Evolutionary conservation across 2,113 vertebrate genomes (phyloP), one percentile per base, ranked within the genome.

Genomic region (Syrmaticus mikado): DNA sequence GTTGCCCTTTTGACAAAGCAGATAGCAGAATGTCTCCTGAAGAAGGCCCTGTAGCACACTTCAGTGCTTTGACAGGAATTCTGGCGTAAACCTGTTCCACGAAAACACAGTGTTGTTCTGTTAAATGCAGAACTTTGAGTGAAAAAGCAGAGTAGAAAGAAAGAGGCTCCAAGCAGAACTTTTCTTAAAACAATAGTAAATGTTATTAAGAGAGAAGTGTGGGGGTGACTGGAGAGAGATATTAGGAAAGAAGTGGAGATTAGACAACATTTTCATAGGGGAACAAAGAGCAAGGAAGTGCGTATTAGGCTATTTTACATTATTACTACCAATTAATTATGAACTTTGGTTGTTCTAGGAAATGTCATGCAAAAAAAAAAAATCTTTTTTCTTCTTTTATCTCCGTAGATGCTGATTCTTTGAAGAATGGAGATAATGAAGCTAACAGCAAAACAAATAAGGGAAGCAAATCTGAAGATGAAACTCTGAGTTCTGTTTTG

Each of bases 361-460:
- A 64, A 52, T 71, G 19, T 60, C 43, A 60, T 34, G 10, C 30
- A 4, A 34, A 43, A 43, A 40, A 40, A 43, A 20, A n/a, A n/a
- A 20, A 12, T 21, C 18, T n/a, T n/a, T 55, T 55, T 55, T 55
- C 28, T 55, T 55, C 30, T 85, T 60, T 82, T 91, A 45, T 75
- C 8, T 52, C 48, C 17, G 8, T 78, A 97, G 96, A 65, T 91
- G 8, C 34, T 38, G 40, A 40, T 74, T 77, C 58, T 75, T 82
- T 71, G 46, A 34, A 78, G 25, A 55, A 10, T 22, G 66, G 13
- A 83, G 62, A n/a, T 20, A 38, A 14, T 45, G 64, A 84, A 91
- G 46, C 34, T 46, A 28, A 5, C 28, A 57, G 48, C 21, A 32
- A 34, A 60, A 41, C 36, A 40, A 74, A 4, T 24, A 58, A 75